These are phyloP conservation scores for Ypsolopha scabrella DNA, from an alignment of 2,888 invertebrate species.

Conservation along the genomic window DNA sequence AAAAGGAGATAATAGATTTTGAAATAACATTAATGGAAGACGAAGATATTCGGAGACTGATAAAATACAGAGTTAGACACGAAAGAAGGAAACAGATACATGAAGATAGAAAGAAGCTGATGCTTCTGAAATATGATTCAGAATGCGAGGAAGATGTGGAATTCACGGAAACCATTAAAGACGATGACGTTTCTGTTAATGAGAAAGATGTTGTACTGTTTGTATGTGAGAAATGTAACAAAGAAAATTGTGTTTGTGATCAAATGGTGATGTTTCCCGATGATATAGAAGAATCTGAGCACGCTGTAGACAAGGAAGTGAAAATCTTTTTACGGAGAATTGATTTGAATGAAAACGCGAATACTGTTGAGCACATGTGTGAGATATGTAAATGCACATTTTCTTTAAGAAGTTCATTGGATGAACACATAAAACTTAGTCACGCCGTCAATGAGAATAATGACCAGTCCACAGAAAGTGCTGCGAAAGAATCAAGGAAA, in stretches of 20 bases:
- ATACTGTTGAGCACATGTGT: not conserved
- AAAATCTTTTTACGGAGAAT: not conserved
- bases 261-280: too few relatives aligned
- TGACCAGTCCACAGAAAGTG: not conserved
- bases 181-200: too few relatives aligned
- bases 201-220: too few relatives aligned
- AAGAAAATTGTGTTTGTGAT: too few relatives aligned
- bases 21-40: conserved; percentile 3
- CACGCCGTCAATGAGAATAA: not conserved
- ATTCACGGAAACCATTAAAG: too few relatives aligned
- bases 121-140: too few relatives aligned
- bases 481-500: not conserved
- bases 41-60: conserved; percentile 1
- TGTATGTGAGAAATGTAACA: too few relatives aligned
- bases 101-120: too few relatives aligned
- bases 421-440: not conserved
- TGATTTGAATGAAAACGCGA: not conserved
- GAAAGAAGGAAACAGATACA: not conserved
- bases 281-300: too few relatives aligned
- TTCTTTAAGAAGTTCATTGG: not conserved
- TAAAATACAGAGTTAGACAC: not conserved
- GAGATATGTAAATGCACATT: not conserved
- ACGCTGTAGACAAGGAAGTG: not conserved
- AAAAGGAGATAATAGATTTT: conserved; percentile 4
- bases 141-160: too few relatives aligned